Conservation (phyloP, 1,140 invertebrate species). For the Heterodera carotae region DNA sequence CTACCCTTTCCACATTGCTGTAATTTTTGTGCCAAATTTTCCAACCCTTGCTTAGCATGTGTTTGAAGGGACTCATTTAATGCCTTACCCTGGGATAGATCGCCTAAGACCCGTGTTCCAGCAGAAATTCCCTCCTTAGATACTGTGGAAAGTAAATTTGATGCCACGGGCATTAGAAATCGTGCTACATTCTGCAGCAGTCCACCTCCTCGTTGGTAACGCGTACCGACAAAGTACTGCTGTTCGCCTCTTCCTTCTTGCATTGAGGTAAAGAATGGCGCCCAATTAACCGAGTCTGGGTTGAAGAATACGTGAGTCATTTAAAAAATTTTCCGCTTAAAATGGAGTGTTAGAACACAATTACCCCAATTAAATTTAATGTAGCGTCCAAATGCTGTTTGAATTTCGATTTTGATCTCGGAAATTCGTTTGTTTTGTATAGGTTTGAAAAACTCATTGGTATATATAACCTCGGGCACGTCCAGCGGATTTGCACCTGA, state of each 20-base stretch:
- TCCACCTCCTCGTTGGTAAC: no score
- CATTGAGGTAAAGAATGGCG: not conserved
- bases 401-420: no score
- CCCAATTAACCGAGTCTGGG: slow-evolving; percentile 12
- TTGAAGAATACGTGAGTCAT: slow-evolving; percentile 6
- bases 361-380: slow-evolving; percentile 10
- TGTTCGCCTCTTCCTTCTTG: not conserved
- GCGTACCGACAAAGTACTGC: slow-evolving; percentile 14
- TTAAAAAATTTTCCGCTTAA: slow-evolving; percentile 20
- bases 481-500: not conserved
- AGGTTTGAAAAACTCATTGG: not conserved
- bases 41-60: not conserved
- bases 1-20: no score
- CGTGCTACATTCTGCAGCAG: no score
- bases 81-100: no score
- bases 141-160: no score
- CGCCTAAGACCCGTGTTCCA: slow-evolving; percentile 8
- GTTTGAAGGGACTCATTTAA: not conserved
- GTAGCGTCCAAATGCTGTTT: no score
- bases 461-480: no score
- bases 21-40: slow-evolving; percentile 5
- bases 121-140: no score
- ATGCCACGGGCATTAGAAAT: no score
- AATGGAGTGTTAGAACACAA: not conserved
- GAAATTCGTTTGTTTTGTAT: slow-evolving; percentile 11